Base-by-base conservation (phyloP, 2,888 invertebrate genomes). In the Salticus scenicus region DNA sequence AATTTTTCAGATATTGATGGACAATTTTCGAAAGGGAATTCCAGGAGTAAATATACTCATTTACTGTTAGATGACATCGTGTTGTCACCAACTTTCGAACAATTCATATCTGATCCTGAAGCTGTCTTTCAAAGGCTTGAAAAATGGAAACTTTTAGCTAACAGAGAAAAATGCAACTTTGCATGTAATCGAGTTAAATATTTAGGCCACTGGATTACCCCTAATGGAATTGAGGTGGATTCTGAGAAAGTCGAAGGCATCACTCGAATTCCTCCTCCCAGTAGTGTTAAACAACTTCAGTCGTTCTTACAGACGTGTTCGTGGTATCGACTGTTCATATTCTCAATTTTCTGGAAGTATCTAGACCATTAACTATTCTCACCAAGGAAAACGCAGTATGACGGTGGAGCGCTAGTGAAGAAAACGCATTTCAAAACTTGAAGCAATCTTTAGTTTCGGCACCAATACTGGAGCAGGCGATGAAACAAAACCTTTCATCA, bases 51-150 rank as follows among this genome's bases (percentile, higher is more conserved):
- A 30, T 14, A 33, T 27, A 17, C 31, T 79, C 0, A 14, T 27
- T 27, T 80, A 73, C 42, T 51, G 5, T 47, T 72, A 27, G 80
- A 80, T 17, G 72, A 66, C 10, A 51, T 80, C 17, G n/a, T 73
- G 7, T 31, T 73, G 28, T 66, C 12, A 20, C 17, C 47, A 10
- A 47, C 42, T 27, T 66, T 73, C 47, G 76, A 66, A 20, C 7
- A 80, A 27, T 31, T 66, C 8, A n/a, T 47, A 0, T 24, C 14
- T 4, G 72, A 72, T 37, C 27, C 72, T 1, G 27, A 66, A 64
- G 8, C 7, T 41, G 72, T 80, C 8, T 80, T 72, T 27, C 14
- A 72, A 66, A 72, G 80, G 47, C 47, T 80, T 24, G 0, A 8
- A 0, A 20, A 14, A 10, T 64, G 51, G 20, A 74, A 69, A 37